Evolutionary conservation across 2,113 vertebrate species (phyloP).

Genomic region (Acanthochromis polyacanthus): DNA sequence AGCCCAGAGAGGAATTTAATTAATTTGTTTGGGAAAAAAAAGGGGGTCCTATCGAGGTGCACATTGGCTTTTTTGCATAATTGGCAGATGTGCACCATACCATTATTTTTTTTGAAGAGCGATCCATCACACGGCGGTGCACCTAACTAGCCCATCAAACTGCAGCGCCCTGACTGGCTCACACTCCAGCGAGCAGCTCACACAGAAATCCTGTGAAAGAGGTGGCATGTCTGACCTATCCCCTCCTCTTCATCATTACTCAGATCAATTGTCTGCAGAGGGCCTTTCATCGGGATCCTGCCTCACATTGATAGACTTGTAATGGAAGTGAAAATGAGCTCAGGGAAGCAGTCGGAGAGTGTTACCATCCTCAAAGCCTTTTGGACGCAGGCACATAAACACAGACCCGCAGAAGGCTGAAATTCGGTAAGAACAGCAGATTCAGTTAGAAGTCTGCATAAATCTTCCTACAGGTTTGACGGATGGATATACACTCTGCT

Average conservation of each 20-base stretch:
- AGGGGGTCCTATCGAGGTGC: neutral
- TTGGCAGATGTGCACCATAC: slow-evolving; percentile 25
- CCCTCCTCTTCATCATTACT: slow-evolving; percentile 65
- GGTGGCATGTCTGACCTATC: slow-evolving; percentile 52
- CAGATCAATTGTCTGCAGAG: slow-evolving; percentile 73
- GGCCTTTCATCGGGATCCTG: slow-evolving; percentile 66
- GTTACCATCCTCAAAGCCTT: slow-evolving; percentile 49
- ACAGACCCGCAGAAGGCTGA: slow-evolving; percentile 24
- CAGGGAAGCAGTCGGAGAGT: slow-evolving; percentile 51
- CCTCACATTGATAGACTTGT: slow-evolving; percentile 67
- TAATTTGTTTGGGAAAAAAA: slow-evolving; percentile 51
- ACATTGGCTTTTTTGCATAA: slow-evolving; percentile 41
- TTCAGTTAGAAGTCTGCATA: slow-evolving; percentile 24
- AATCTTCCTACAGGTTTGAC: slow-evolving; percentile 47
- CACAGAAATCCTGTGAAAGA: slow-evolving; percentile 45
- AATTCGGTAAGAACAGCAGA: slow-evolving; percentile 25
- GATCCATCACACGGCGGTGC: slow-evolving; percentile 43
- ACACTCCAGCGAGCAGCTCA: slow-evolving; percentile 22
- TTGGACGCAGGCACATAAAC: slow-evolving; percentile 9
- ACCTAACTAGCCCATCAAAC: slow-evolving; percentile 49
- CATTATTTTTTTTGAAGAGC: slow-evolving; percentile 25
- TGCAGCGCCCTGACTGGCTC: slow-evolving; percentile 9
- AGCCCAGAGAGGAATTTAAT: slow-evolving; percentile 56
- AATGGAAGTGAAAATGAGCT: slow-evolving; percentile 75
- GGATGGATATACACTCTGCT: slow-evolving; percentile 40